Conservation (phyloP, 2,797 vertebrate species). For the Otus scops region DNA sequence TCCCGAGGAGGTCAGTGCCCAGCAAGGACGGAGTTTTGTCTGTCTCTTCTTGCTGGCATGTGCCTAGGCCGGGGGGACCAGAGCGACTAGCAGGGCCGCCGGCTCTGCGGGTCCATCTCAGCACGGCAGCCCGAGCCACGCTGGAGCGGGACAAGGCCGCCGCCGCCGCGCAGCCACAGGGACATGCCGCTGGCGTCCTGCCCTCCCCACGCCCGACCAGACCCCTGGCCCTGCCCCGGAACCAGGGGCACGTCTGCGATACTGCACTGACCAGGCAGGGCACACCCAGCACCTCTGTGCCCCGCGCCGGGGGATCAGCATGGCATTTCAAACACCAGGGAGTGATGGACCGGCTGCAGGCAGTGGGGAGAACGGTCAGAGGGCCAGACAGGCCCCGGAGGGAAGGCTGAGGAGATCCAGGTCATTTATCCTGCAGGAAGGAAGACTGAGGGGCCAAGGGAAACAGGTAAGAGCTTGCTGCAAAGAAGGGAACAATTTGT, state of each 20-base stretch:
- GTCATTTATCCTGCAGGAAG: neutral
- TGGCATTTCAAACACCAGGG: neutral
- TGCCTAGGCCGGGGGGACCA: neutral
- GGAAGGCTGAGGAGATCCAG: neutral
- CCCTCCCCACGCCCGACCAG: neutral
- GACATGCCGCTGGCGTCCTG: neutral
- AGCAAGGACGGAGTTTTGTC: neutral
- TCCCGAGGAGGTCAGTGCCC: neutral
- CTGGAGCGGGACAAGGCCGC: neutral
- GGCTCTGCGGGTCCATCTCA: neutral
- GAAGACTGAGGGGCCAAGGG: neutral
- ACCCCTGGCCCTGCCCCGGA: neutral
- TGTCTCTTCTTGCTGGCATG: neutral
- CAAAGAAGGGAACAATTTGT: neutral
- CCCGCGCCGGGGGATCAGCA: accelerated
- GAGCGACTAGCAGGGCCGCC: neutral
- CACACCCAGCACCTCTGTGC: neutral
- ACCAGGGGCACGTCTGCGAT: neutral
- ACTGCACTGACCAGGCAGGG: too few relatives aligned
- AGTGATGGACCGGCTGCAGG: neutral
- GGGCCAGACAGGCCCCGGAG: neutral
- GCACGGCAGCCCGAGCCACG: neutral
- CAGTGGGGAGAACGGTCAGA: neutral
- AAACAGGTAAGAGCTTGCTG: neutral
- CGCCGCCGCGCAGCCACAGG: neutral